Evolutionary conservation across 2,888 invertebrate species (phyloP).

Genomic region (Lasioglossum calceatum): DNA sequence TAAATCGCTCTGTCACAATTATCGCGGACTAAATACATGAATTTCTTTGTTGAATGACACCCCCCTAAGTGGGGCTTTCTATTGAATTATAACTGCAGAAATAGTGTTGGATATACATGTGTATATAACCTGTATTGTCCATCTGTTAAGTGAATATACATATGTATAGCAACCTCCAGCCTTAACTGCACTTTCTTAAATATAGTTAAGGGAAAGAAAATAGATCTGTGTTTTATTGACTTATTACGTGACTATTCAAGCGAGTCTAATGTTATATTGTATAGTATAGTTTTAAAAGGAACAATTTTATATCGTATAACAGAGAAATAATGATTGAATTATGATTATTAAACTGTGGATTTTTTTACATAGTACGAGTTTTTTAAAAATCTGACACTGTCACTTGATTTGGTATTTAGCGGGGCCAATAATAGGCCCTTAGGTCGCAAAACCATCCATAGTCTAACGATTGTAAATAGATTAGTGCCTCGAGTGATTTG

Average conservation of each 20-base stretch:
- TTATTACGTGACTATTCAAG: background rate
- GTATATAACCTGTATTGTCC: constrained; percentile 27
- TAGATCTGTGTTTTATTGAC: background rate
- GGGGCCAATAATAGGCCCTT: background rate
- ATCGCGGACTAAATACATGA: background rate
- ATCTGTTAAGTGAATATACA: constrained; percentile 33
- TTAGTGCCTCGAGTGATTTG: constrained; percentile 6
- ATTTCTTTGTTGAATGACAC: background rate
- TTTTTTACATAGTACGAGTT: background rate
- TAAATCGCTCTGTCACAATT: background rate
- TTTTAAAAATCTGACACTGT: background rate
- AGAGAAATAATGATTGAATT: background rate
- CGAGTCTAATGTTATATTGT: background rate
- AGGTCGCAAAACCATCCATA: background rate
- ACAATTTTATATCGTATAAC: constrained; percentile 48
- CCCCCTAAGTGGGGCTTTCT: background rate
- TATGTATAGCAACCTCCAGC: background rate
- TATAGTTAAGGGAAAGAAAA: background rate
- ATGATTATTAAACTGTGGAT: background rate
- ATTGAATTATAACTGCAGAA: constrained; percentile 3
- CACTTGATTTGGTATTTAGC: background rate
- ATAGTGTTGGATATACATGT: constrained; percentile 10
- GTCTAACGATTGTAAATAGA: constrained; percentile 26
- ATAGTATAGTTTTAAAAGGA: background rate
- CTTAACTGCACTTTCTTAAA: background rate